Evolutionary conservation across 2,888 invertebrate genomes (phyloP).

Genomic region (Cabera pusaria): DNA sequence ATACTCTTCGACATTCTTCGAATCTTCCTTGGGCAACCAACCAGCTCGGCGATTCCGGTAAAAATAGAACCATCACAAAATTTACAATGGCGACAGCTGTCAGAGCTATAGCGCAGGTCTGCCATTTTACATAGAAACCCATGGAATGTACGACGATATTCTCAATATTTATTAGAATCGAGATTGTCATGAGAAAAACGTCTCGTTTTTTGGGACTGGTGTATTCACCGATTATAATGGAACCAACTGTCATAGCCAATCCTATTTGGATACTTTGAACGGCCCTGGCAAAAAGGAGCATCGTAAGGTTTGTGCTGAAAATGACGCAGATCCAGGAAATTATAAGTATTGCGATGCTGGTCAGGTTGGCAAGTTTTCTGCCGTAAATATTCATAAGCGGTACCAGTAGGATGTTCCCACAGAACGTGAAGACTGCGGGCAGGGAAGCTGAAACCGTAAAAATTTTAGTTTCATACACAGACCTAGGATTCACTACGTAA

Average conservation of each 20-base stretch:
- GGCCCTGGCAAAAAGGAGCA: conserved; percentile 54
- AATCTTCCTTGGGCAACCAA: conserved; percentile 80
- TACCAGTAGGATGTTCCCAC: conserved; percentile 48
- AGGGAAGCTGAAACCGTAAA: conserved; percentile 52
- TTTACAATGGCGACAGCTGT: conserved; percentile 68
- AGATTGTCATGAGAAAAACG: conserved; percentile 82
- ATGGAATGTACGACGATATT: conserved; percentile 83
- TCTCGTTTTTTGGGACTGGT: conserved; percentile 84
- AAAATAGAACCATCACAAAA: conserved; percentile 57
- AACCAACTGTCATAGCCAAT: conserved; percentile 69
- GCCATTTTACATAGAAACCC: conserved; percentile 83
- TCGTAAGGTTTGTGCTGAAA: conserved; percentile 48
- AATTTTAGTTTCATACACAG: no score
- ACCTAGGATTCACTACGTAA: no score
- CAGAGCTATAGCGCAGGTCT: conserved; percentile 74
- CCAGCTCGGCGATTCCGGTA: conserved; percentile 87
- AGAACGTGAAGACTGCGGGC: conserved; percentile 44
- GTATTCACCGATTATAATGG: conserved; percentile 81
- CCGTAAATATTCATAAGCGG: conserved; percentile 74
- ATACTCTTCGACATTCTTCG: conserved; percentile 78
- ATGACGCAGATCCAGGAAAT: conserved; percentile 76
- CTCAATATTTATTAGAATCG: conserved; percentile 82
- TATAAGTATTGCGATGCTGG: conserved; percentile 66
- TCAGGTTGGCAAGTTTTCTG: conserved; percentile 66
- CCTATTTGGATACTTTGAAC: conserved; percentile 77